Evolutionary conservation across 1,140 invertebrate genomes (phyloP), one percentile per base, ranked within the genome.

Genomic region (Polypedilum vanderplanki): DNA sequence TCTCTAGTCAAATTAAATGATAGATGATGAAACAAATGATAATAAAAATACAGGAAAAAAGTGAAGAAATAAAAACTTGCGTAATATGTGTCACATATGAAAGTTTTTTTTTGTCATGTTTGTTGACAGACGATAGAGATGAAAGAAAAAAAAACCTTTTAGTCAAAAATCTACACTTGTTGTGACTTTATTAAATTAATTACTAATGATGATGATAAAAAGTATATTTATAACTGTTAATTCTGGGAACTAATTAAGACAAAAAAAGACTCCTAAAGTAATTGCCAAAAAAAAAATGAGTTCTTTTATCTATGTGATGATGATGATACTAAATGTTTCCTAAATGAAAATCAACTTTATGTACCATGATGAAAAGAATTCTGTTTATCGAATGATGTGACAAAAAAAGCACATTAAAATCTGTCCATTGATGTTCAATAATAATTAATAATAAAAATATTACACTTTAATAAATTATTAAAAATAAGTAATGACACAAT

Each of bases 101-200:
- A 57, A 57, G n/a, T 57, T 57, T 46, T 46, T 46, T 46, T 57
- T 57, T 57, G 46, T 57, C n/a, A n/a, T 57, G 12, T n/a, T n/a
- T 57, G 10, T 57, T 57, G 46, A 57, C 46, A 15, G 46, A 12
- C 12, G 15, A 46, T 8, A 57, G 10, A 57, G n/a, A 57, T 33
- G 10, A 57, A 57, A 57, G 12, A n/a, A 12, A 57, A 15, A 57
- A 57, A 57, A 46, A 46, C 1, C 1, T 12, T 15, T 57, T 57
- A 57, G 46, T 57, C 24, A 57, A 57, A 57, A 57, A 57, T 57
- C 46, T 57, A 57, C 46, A 57, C 46, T 57, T 57, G 46, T 57
- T 57, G 46, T 57, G 46, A n/a, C 46, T 33, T 33, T 57, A 57
- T 57, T 57, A 3, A 57, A 57, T 57, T 57, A n/a, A 57, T 57